Evolutionary conservation across 2,113 vertebrate species (phyloP).

Genomic region (Balaeniceps rex): DNA sequence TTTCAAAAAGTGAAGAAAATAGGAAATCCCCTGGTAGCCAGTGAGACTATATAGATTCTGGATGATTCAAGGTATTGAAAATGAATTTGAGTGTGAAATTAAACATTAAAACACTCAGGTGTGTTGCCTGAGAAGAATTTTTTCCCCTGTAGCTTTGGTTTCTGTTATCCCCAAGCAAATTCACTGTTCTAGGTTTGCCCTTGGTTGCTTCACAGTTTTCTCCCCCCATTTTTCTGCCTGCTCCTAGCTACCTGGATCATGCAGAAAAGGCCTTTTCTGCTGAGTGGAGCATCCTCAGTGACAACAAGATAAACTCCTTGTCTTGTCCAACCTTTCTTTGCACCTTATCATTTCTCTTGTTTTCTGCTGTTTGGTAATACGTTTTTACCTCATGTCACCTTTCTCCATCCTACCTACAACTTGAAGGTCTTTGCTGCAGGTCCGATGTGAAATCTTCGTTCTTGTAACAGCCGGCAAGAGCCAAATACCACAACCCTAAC

Average conservation of each 20-base stretch:
- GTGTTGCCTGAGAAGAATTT: not conserved
- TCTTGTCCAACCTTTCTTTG: not conserved
- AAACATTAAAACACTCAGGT: not conserved
- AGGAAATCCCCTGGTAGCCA: not conserved
- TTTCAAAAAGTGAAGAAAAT: not conserved
- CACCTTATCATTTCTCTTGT: not conserved
- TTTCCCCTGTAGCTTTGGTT: not conserved
- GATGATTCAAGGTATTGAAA: not conserved
- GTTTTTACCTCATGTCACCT: not conserved
- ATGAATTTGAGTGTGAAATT: not conserved
- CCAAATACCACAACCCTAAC: not conserved
- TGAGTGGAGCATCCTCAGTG: not conserved
- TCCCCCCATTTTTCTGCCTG: fast-evolving
- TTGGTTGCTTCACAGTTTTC: not conserved
- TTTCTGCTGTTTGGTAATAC: not conserved
- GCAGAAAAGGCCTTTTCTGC: not conserved
- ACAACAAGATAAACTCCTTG: not conserved
- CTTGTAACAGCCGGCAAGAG: not conserved
- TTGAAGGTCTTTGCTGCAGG: not conserved
- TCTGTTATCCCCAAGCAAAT: not conserved
- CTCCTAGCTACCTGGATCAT: not conserved
- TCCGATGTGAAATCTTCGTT: not conserved
- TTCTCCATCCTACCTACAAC: not conserved
- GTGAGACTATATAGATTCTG: not conserved
- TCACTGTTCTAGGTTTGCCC: not conserved